Base-by-base conservation (phyloP, 2,888 invertebrate species). In the Acanthoscelides obtectus region DNA sequence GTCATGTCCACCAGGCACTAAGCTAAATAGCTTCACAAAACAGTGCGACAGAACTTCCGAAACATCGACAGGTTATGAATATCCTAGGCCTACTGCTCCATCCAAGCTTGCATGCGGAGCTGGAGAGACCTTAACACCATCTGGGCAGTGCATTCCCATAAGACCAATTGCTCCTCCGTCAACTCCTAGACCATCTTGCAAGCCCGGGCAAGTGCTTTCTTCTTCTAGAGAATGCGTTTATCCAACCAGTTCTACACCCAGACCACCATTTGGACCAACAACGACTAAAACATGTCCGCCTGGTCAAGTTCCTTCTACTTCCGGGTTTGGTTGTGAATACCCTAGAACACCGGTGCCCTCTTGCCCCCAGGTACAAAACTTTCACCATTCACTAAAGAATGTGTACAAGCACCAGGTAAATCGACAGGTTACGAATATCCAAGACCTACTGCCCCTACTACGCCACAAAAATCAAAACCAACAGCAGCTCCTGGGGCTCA, bases 211-310 rank as follows among this genome's bases (percentile, higher is more conserved):
- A 71, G 70, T 73, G 20, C 21, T 71, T 20, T 72, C 71, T 19
- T 67, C 71, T 12, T 73, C 72, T 8, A 78, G 79, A n/a, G 66
- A 68, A 25, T 79, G 79, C 64, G 74, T 72, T 22, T 74, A 71
- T 22, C 71, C 74, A 17, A 17, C 72, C 2, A 21, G 67, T 66
- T 22, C 72, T 63, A 72, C 67, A 17, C 66, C 74, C 19, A 68
- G 79, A 77, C 6, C 74, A 79, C 74, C 25, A 25, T 25, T 25
- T 25, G 25, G 25, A 25, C 25, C 25, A 25, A 25, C 25, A 8
- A 25, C 25, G 4, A 8, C 25, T 25, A 25, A 25, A 8, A 3
- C 85, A 0, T 86, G 80, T 81, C 80, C 87, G 2, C 87, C 87
- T 19, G 87, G 86, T n/a, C 75, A 77, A 72, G 69, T 76, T 22